Evolutionary conservation across 2,113 vertebrate genomes (phyloP), one percentile per base, ranked within the genome.

Genomic region (Erythrolamprus reginae): DNA sequence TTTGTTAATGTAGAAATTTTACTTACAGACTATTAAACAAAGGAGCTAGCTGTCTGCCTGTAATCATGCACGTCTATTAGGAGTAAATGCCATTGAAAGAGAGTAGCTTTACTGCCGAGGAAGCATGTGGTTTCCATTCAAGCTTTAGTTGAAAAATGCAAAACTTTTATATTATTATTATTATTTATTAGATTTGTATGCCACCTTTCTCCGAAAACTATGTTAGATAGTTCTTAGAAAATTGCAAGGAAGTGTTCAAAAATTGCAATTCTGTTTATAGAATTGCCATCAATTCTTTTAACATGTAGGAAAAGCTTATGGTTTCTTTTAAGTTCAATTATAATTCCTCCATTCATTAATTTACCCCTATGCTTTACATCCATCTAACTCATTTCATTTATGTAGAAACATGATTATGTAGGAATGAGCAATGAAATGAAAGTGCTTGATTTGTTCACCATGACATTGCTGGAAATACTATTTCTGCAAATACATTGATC

Each of bases 401-500:
- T 93, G 93, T 93, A 93, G 38, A 85, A 91, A 90, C 90, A 84
- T 87, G 15, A 53, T 94, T 91, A 92, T 90, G 91, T 87, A 61
- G 90, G 88, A 94, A 91, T 94, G 93, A 95, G 92, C 92, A 90
- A 91, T 93, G 91, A 87, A 94, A 96, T 94, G 93, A 65, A 95
- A 95, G 77, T 84, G 55, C 94, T 93, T 89, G 55, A 93, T 95
- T 96, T 95, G 91, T 12, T 23, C 56, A 84, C 88, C 91, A 95
- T 89, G 90, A 93, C n/a, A 88, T 86, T 93, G 91, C 91, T 45
- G 94, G 93, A 96, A 95, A 91, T 90, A 94, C 89, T 88, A 58
- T 92, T 86, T 92, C 90, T 88, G 89, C 92, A 92, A 95, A 93
- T 95, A 95, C 95, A 95, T 94, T 94, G 93, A 95, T 94, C 92